Evolutionary conservation across 2,797 vertebrate species (phyloP).

Genomic region (Danio choprae): DNA sequence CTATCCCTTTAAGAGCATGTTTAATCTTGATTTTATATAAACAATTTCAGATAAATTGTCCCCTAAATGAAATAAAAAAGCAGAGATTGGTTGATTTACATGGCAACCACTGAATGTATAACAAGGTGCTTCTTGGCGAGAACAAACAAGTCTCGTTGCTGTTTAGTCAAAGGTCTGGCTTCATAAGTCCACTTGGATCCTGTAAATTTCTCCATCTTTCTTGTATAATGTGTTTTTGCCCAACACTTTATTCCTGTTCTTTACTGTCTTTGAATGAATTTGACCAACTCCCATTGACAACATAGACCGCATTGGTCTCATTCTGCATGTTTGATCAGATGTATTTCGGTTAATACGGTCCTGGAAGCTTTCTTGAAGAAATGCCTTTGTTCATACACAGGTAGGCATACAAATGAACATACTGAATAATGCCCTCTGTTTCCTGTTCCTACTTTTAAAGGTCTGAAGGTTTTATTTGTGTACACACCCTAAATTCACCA

Average conservation of each 20-base stretch:
- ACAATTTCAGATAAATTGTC: not conserved
- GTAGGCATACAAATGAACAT: not conserved
- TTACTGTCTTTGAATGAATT: slow-evolving; percentile 3
- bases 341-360: not conserved
- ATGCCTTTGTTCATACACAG: not conserved
- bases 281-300: not conserved
- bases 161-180: not conserved
- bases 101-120: not conserved
- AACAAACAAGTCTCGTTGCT: not conserved
- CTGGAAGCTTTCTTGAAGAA: not conserved
- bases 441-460: not conserved
- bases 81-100: not conserved
- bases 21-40: not conserved
- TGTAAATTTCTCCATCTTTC: not conserved
- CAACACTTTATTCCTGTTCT: not conserved
- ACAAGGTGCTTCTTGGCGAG: not conserved
- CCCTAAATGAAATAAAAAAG: not conserved
- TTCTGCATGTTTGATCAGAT: not conserved
- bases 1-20: not conserved
- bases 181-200: not conserved
- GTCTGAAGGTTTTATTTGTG: not conserved
- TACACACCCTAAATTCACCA: not conserved
- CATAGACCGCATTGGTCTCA: not conserved
- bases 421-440: slow-evolving; percentile 4
- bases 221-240: not conserved